These are phyloP conservation scores for Petrocephalus microphthalmus DNA, from an alignment of 2,113 vertebrate species.

Conservation along the genomic window DNA sequence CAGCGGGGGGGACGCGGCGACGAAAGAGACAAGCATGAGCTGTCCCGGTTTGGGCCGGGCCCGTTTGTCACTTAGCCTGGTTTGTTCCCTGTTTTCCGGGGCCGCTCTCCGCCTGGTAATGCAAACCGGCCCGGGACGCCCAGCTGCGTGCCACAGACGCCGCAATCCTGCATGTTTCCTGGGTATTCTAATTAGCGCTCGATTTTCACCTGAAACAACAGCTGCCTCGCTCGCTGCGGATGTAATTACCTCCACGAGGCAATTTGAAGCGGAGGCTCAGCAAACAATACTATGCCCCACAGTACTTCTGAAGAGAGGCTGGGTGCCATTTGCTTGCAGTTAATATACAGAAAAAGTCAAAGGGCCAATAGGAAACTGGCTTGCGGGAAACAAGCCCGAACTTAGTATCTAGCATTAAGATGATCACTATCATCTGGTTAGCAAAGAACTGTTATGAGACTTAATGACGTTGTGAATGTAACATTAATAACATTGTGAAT, in stretches of 20 bases:
- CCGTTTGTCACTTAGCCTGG: background rate
- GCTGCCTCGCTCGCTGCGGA: background rate
- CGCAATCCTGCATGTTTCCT: background rate
- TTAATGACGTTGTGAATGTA: too few relatives aligned
- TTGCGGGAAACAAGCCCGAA: background rate
- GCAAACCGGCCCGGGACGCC: background rate
- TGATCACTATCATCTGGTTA: background rate
- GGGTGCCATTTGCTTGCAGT: background rate
- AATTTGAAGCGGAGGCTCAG: background rate
- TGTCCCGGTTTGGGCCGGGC: background rate
- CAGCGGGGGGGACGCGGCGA: background rate
- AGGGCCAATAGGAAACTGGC: background rate
- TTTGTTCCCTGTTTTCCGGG: background rate
- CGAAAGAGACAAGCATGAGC: background rate
- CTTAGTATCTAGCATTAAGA: background rate
- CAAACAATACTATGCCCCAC: background rate
- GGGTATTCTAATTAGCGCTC: background rate
- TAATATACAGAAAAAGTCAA: background rate
- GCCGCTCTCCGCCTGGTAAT: background rate
- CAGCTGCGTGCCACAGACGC: background rate
- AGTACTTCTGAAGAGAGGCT: background rate
- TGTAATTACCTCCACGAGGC: background rate
- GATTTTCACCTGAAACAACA: background rate
- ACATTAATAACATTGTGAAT: background rate
- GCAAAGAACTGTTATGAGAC: background rate